A percentile compares a stretch with the other conserved stretches of the same genome.
These are phyloP conservation scores for Leptobrachium ailaonicum DNA, from an alignment of 2,113 vertebrate genomes.

Conservation along the genomic window DNA sequence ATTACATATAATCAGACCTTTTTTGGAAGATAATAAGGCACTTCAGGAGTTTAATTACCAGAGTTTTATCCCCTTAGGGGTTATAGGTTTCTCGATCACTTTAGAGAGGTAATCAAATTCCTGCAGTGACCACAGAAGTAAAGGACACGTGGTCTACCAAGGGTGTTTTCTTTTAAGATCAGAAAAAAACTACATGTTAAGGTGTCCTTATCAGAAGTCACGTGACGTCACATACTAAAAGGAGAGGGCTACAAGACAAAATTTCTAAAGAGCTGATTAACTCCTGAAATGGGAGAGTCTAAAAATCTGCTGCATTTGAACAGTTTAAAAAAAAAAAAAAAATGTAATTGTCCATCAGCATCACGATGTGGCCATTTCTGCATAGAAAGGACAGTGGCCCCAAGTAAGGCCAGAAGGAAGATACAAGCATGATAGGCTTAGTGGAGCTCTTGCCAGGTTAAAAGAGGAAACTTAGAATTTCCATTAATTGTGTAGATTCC, in stretches of 20 bases:
- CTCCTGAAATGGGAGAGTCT: slow-evolving; percentile 6
- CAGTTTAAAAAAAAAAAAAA: slow-evolving; percentile 6
- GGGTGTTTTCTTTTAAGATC: background rate
- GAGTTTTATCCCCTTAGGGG: slow-evolving; percentile 36
- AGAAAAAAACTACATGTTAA: background rate
- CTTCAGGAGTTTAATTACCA: slow-evolving; percentile 47
- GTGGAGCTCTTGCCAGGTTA: slow-evolving; percentile 1
- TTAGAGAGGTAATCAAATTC: slow-evolving; percentile 44
- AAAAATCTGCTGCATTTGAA: slow-evolving; percentile 28
- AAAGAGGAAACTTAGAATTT: slow-evolving; percentile 40
- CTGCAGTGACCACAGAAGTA: slow-evolving; percentile 35
- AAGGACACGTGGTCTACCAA: background rate
- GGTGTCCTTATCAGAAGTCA: background rate
- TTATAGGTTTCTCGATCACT: slow-evolving; percentile 16
- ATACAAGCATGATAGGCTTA: slow-evolving; percentile 15
- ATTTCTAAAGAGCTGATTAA: background rate
- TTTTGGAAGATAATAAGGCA: slow-evolving; percentile 18
- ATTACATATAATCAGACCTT: background rate
- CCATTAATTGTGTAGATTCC: slow-evolving; percentile 68
- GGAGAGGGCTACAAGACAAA: no score
- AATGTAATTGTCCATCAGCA: slow-evolving; percentile 2
- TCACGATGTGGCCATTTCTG: slow-evolving; percentile 29
- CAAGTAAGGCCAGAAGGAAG: slow-evolving; percentile 15
- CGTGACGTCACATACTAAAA: background rate
- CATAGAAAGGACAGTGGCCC: slow-evolving; percentile 28